Evolutionary conservation across 2,797 vertebrate genomes (phyloP).

Genomic region (Tapera naevia): DNA sequence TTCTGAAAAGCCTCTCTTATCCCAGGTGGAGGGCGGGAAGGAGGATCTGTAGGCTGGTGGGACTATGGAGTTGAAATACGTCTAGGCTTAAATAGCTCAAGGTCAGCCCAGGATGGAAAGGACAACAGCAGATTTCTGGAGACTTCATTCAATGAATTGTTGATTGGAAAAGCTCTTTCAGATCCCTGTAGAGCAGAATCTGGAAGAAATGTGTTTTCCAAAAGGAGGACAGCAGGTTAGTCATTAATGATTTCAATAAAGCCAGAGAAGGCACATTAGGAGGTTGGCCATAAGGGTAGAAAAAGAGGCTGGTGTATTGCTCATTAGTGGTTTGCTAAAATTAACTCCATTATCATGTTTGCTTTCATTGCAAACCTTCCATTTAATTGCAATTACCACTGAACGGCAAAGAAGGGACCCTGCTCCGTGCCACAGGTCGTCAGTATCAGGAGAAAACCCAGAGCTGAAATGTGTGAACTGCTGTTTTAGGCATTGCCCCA

Average conservation of each 20-base stretch:
- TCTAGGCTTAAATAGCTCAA: constrained; percentile 61
- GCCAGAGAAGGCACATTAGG: constrained; percentile 47
- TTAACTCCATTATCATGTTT: constrained; percentile 65
- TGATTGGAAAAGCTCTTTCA: constrained; percentile 62
- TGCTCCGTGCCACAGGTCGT: not conserved
- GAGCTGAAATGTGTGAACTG: not conserved
- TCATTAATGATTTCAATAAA: constrained; percentile 65
- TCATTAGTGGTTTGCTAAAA: constrained; percentile 69
- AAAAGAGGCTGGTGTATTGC: constrained; percentile 28
- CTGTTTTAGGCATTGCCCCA: not conserved
- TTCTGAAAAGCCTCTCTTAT: constrained; percentile 50
- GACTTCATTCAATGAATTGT: constrained; percentile 38
- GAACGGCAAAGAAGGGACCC: not conserved
- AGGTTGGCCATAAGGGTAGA: constrained; percentile 50
- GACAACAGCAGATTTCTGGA: constrained; percentile 51
- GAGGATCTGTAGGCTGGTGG: not conserved
- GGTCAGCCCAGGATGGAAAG: constrained; percentile 39
- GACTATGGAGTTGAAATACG: constrained; percentile 20
- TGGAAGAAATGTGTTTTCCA: constrained; percentile 44
- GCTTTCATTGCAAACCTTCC: constrained; percentile 47
- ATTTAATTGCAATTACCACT: constrained; percentile 25
- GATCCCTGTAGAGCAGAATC: constrained; percentile 35
- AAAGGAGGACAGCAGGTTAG: constrained; percentile 59
- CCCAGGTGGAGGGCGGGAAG: not conserved
- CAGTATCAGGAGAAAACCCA: not conserved